phyloP scores from a whole-genome alignment of 2,113 vertebrate species.

The Arothron firmamentum region DNA sequence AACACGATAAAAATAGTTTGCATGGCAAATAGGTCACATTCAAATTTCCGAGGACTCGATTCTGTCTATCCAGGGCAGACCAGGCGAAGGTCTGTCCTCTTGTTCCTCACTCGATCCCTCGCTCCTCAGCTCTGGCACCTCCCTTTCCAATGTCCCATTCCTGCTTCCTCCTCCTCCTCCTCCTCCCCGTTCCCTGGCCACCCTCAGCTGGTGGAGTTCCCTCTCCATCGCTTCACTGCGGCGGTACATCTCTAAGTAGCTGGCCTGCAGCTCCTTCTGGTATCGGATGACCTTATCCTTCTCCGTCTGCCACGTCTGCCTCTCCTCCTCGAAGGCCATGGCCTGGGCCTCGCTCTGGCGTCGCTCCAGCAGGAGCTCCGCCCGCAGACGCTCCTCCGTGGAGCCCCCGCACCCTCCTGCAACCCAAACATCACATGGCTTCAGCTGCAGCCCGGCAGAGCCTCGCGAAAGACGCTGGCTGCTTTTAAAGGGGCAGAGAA shows the following conservation, averaged over 20 bases:
- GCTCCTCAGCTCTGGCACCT: conserved; percentile 73
- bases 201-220: conserved; percentile 78
- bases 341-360: conserved; percentile 90
- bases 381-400: conserved; percentile 83
- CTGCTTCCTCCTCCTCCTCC: conserved; percentile 38
- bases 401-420: conserved; percentile 56
- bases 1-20: conserved; percentile 26
- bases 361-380: conserved; percentile 88
- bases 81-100: conserved; percentile 69
- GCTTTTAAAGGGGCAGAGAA: conserved; percentile 15
- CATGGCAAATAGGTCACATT: conserved; percentile 60
- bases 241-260: conserved; percentile 95
- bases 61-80: conserved; percentile 87
- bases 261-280: conserved; percentile 87
- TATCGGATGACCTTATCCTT: conserved; percentile 85
- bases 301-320: conserved; percentile 91
- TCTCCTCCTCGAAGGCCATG: conserved; percentile 86
- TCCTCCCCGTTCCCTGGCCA: conserved; percentile 62
- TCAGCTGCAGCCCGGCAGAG: conserved; percentile 28
- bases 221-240: conserved; percentile 85
- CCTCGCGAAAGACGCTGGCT: conserved; percentile 29
- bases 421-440: conserved; percentile 30
- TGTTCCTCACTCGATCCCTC: conserved; percentile 66
- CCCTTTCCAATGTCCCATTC: conserved; percentile 83
- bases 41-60: conserved; percentile 96